Percentiles rank a stretch among this genome's conserved stretches.
Conservation (phyloP, 2,113 vertebrate genomes). For the Osmerus mordax region DNA sequence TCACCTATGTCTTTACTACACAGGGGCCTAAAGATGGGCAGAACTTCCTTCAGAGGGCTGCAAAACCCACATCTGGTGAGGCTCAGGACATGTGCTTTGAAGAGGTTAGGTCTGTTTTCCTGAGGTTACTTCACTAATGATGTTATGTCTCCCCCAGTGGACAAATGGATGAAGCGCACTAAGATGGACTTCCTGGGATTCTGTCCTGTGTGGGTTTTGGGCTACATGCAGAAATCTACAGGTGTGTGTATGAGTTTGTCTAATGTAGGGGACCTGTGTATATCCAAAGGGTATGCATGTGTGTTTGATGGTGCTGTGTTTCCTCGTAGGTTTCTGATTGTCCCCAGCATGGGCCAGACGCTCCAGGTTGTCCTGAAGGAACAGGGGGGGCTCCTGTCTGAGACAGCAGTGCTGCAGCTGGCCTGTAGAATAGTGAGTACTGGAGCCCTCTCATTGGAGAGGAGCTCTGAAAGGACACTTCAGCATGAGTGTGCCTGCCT, state of each 20-base stretch:
- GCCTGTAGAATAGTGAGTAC: slow-evolving; percentile 78
- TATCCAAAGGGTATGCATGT: slow-evolving; percentile 38
- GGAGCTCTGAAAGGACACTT: not conserved
- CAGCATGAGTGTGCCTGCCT: not conserved
- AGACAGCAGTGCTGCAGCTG: slow-evolving; percentile 80
- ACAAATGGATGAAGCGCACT: slow-evolving; percentile 84
- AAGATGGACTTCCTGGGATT: slow-evolving; percentile 76
- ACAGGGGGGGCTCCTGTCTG: slow-evolving; percentile 51
- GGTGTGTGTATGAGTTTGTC: slow-evolving; percentile 67
- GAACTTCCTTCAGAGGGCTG: slow-evolving; percentile 90
- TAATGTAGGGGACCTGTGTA: not conserved
- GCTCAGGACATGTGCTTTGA: not conserved
- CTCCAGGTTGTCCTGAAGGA: slow-evolving; percentile 76
- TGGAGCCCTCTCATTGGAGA: not conserved
- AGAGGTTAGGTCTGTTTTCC: too few relatives aligned
- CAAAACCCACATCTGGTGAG: slow-evolving; percentile 77
- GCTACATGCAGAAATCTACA: slow-evolving; percentile 78
- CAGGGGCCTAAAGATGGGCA: slow-evolving; percentile 90
- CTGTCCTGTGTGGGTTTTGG: slow-evolving; percentile 86
- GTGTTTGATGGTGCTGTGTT: not conserved
- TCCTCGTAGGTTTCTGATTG: slow-evolving; percentile 83
- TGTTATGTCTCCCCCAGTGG: slow-evolving; percentile 71
- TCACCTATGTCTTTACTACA: not conserved
- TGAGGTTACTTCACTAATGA: not conserved
- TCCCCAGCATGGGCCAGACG: slow-evolving; percentile 79